Conservation (phyloP, 2,797 vertebrate genomes). For the Catamblyrhynchus diadema region DNA sequence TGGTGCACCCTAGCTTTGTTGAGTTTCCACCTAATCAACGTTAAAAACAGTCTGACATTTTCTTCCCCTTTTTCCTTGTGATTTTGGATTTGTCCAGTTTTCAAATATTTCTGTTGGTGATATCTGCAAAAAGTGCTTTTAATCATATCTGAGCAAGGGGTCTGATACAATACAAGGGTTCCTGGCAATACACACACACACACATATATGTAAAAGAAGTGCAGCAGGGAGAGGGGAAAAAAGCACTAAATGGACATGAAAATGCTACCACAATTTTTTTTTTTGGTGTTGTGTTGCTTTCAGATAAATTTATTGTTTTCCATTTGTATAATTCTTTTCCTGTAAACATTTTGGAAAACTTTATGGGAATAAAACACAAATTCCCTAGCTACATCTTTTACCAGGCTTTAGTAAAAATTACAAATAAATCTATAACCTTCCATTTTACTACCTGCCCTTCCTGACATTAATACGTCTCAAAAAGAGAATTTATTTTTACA, state of each 20-base stretch:
- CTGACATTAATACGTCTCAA: background rate
- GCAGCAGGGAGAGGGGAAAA: background rate
- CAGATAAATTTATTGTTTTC: background rate
- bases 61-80: background rate
- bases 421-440: background rate
- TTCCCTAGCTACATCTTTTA: background rate
- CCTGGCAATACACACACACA: background rate
- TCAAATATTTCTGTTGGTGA: background rate
- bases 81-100: background rate
- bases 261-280: background rate
- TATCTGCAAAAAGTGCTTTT: background rate
- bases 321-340: background rate
- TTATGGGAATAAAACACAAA: background rate
- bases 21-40: background rate
- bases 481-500: background rate
- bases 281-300: background rate
- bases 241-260: background rate
- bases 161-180: background rate
- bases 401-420: background rate
- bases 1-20: background rate
- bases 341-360: background rate
- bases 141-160: background rate
- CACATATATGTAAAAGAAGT: background rate
- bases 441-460: background rate
- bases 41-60: background rate